phyloP scores from a whole-genome alignment of 2,113 vertebrate genomes.

The Dicerorhinus sumatrensis region DNA sequence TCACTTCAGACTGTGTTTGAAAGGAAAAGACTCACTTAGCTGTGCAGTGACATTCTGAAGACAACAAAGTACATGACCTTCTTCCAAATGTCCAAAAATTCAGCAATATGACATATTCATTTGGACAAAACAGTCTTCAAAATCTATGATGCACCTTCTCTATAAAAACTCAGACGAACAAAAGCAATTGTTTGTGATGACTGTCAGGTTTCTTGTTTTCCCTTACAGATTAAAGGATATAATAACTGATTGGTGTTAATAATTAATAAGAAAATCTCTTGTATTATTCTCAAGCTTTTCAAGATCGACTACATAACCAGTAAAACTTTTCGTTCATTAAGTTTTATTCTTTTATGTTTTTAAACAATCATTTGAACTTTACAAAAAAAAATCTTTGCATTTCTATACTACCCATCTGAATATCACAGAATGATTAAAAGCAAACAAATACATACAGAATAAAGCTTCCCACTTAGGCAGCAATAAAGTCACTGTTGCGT shows the following conservation, averaged over 20 bases:
- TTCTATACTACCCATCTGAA: neutral
- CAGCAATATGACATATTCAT: rapidly evolving
- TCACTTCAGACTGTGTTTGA: constrained; percentile 45
- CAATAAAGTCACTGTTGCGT: constrained; percentile 21
- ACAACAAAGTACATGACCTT: neutral
- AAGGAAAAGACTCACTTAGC: constrained; percentile 8
- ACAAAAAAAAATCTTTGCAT: constrained; percentile 8
- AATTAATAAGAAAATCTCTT: constrained; percentile 54
- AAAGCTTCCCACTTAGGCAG: neutral
- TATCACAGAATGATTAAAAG: constrained; percentile 46
- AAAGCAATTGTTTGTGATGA: constrained; percentile 28
- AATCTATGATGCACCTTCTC: neutral
- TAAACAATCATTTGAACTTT: constrained; percentile 3
- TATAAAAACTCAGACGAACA: neutral
- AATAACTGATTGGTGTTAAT: constrained; percentile 41
- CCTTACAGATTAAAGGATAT: constrained; percentile 42
- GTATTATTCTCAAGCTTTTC: neutral
- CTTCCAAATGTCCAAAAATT: neutral
- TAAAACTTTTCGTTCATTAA: neutral
- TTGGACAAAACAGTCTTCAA: neutral
- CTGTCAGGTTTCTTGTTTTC: constrained; percentile 51
- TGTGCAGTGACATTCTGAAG: constrained; percentile 19
- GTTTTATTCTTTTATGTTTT: constrained; percentile 5
- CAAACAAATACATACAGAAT: constrained; percentile 7
- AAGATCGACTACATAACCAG: neutral